Conservation (phyloP, 2,113 vertebrate genomes). For the Paradoxurus hermaphroditus region DNA sequence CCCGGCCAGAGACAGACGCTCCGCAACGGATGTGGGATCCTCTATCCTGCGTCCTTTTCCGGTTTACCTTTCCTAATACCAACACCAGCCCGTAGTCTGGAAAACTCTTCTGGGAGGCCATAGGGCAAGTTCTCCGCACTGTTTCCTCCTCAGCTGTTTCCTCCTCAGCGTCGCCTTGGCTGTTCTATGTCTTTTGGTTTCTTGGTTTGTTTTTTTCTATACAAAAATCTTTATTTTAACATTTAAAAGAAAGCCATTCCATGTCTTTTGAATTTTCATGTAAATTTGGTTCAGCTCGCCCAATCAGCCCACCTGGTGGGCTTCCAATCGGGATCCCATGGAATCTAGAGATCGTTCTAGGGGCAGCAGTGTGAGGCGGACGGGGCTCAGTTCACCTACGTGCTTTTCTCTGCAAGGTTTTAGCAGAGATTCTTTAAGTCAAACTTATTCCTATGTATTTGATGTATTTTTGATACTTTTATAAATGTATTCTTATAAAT, state of each 20-base stretch:
- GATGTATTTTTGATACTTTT: not conserved
- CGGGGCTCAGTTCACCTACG: too few species aligned
- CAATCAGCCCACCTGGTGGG: too few species aligned
- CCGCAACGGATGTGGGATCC: too few species aligned
- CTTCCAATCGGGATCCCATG: not conserved
- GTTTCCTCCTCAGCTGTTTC: not conserved
- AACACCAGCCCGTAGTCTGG: too few species aligned
- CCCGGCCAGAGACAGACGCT: not conserved
- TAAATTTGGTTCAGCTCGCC: not conserved
- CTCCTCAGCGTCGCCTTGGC: not conserved
- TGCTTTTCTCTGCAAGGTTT: not conserved
- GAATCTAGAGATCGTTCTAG: not conserved
- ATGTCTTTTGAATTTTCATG: not conserved
- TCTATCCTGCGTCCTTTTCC: not conserved
- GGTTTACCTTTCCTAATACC: fast-evolving
- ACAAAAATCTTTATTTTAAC: too few species aligned
- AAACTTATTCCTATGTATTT: not conserved
- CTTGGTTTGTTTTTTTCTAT: not conserved
- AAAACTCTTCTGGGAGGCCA: not conserved
- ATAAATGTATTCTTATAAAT: not conserved
- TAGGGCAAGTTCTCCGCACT: not conserved
- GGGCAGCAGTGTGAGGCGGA: not conserved
- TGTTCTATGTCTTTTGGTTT: not conserved
- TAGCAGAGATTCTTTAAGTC: not conserved
- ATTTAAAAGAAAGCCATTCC: not conserved